These are phyloP conservation scores for Cataglyphis cursor DNA, from an alignment of 2,888 invertebrate species.

Conservation along the genomic window DNA sequence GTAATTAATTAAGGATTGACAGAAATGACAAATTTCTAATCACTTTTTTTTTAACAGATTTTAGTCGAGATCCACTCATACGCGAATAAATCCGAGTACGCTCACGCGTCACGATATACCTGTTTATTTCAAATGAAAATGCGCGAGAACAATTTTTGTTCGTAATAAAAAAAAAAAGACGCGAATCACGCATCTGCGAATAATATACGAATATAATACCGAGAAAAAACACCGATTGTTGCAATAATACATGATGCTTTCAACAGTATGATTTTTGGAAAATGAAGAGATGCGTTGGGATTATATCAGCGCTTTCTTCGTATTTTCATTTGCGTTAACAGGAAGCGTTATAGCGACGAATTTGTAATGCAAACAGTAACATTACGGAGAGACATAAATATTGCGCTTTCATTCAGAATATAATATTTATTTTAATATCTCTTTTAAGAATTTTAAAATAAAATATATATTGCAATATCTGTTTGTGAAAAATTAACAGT, in stretches of 20 bases:
- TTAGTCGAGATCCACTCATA: background rate
- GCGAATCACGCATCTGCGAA: constrained; percentile 11
- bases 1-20: background rate
- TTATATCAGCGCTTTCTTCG: constrained; percentile 32
- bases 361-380: constrained; percentile 15
- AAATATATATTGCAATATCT: background rate
- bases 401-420: background rate
- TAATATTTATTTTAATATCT: background rate
- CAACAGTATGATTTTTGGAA: constrained; percentile 43
- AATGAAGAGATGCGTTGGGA: constrained; percentile 19
- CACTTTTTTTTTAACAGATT: background rate
- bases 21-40: background rate
- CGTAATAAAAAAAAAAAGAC: background rate
- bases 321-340: constrained; percentile 46
- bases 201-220: constrained; percentile 31
- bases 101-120: background rate
- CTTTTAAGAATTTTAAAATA: constrained; percentile 7
- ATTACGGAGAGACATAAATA: background rate
- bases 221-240: constrained; percentile 29
- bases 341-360: constrained; percentile 30
- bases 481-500: background rate
- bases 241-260: constrained; percentile 49
- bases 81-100: background rate
- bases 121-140: constrained; percentile 16
- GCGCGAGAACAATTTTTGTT: background rate